Evolutionary conservation across 2,888 invertebrate species (phyloP), one percentile per base, ranked within the genome.

Genomic region (Pogonocherus hispidulus): DNA sequence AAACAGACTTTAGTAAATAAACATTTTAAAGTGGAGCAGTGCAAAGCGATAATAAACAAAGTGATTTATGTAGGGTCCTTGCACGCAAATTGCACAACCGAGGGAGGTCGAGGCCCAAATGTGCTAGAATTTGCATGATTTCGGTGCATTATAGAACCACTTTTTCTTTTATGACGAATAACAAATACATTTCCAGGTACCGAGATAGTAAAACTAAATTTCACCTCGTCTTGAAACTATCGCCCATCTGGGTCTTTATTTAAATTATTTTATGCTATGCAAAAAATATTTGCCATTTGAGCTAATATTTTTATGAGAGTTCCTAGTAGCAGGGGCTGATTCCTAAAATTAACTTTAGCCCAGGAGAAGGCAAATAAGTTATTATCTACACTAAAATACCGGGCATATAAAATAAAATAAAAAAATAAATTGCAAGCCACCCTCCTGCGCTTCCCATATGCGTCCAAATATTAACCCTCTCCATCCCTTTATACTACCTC

Each of bases 41-140:
- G n/a, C 14, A 20, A 11, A 47, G 32, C 32, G 47, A 32, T 47
- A 59, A 47, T 49, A 59, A 59, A 59, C 46, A 46, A 20, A 35
- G 14, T 32, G 59, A 47, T 32, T 59, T 59, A 59, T 59, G 18
- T 49, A 32, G n/a, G 59, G 32, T 27, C 18, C 44, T 16, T 18
- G 3, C 14, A 20, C 8, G 3, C n/a, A 27, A 57, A 46, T 57
- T 57, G 57, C 57, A 44, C 46, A 57, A 57, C 23, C 11, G 44
- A 37, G n/a, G 46, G 22, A 57, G 57, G 57, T 23, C 41, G 56
- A 18, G 16, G 11, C 37, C 37, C 16, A n/a, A 57, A 47, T 18
- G 23, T 59, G 19, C 32, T 6, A n/a, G n/a, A 57, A 47, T 59
- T 59, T 59, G 59, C 59, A 47, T 59, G 47, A 59, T 35, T 59